A percentile compares a stretch with the other conserved stretches of the same genome.
Evolutionary conservation across 2,113 vertebrate species (phyloP).

Genomic region (Haemorhous mexicanus): DNA sequence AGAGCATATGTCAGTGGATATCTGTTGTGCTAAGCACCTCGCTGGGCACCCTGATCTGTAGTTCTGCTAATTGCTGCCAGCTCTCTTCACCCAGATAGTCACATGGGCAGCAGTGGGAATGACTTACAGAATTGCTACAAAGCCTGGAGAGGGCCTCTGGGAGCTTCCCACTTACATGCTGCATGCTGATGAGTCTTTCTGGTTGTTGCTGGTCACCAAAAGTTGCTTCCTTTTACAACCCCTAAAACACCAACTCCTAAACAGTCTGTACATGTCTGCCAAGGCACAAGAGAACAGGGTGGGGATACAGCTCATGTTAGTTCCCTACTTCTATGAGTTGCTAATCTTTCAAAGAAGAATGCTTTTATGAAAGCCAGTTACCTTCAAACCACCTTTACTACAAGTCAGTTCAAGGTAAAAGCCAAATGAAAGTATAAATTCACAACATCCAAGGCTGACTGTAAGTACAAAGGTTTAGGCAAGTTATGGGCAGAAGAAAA

Average conservation of each 20-base stretch:
- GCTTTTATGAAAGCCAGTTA: neutral
- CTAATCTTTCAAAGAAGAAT: neutral
- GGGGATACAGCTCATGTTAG: neutral
- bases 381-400: neutral
- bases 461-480: neutral
- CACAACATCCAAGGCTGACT: neutral
- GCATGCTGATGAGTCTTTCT: neutral
- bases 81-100: neutral
- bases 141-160: neutral
- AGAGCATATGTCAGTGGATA: neutral
- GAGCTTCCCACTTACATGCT: neutral
- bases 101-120: neutral
- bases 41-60: neutral
- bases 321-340: neutral
- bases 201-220: neutral
- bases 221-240: neutral
- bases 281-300: neutral
- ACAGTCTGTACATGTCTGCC: neutral
- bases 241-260: neutral
- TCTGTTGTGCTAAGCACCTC: neutral
- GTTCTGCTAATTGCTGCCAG: neutral
- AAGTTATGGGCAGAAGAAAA: neutral
- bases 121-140: neutral
- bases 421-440: neutral
- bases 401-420: neutral